Percentiles rank a stretch among this genome's conserved stretches.
Evolutionary conservation across 1,140 invertebrate genomes (phyloP).

Genomic region (Antheraea mylitta): DNA sequence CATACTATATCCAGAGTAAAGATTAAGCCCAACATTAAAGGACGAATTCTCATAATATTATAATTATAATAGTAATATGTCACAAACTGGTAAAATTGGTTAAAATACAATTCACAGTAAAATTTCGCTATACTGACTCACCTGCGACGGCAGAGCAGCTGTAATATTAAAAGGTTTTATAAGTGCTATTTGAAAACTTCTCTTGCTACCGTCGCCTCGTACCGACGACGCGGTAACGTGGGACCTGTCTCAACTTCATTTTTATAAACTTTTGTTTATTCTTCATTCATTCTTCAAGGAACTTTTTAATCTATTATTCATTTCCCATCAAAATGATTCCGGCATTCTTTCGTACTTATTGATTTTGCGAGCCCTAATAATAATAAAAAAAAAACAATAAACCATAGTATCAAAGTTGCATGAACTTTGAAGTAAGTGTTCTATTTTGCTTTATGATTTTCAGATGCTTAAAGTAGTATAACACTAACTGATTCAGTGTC

Average conservation of each 20-base stretch:
- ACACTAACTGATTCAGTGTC: too few relatives aligned
- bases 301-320: neutral
- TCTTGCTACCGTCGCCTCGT: conserved; percentile 18
- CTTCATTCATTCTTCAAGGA: conserved; percentile 12
- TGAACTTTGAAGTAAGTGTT: too few relatives aligned
- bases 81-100: neutral
- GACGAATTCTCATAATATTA: too few relatives aligned
- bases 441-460: too few relatives aligned
- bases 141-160: conserved; percentile 20
- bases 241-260: conserved; percentile 9
- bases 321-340: neutral
- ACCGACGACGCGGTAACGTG: conserved; percentile 16
- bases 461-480: too few relatives aligned
- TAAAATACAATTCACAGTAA: neutral
- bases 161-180: conserved; percentile 28
- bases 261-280: conserved; percentile 5
- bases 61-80: too few relatives aligned
- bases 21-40: too few relatives aligned
- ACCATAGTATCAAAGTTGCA: neutral
- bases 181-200: conserved; percentile 26
- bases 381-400: neutral
- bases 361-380: neutral
- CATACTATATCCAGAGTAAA: too few relatives aligned
- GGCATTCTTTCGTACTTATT: neutral
- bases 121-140: conserved; percentile 18